These are phyloP conservation scores for Chauna torquata DNA, from an alignment of 2,113 vertebrate genomes.

Conservation along the genomic window DNA sequence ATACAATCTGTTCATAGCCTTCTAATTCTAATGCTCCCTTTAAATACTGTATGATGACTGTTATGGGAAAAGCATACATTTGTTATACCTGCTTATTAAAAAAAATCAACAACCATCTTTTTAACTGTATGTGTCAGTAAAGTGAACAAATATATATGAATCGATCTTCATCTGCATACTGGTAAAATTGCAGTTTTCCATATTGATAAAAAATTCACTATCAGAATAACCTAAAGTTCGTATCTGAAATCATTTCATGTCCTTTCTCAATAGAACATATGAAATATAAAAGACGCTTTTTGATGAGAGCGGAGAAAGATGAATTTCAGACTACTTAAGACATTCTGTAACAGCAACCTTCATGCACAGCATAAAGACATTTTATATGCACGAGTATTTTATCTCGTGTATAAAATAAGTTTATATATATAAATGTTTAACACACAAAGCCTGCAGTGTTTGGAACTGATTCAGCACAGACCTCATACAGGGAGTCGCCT, in stretches of 20 bases:
- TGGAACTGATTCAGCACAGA: neutral
- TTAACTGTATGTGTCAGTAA: too few species aligned
- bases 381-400: neutral
- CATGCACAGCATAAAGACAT: neutral
- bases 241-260: neutral
- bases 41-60: neutral
- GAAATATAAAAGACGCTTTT: neutral
- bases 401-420: neutral
- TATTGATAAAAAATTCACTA: neutral
- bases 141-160: neutral
- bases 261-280: neutral
- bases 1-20: neutral
- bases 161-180: neutral
- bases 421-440: neutral
- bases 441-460: neutral
- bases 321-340: neutral
- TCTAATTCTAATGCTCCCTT: neutral
- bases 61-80: neutral
- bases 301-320: neutral
- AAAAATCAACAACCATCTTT: neutral
- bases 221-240: neutral
- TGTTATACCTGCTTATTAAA: neutral
- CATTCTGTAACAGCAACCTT: neutral
- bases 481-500: neutral
- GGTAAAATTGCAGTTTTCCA: neutral